Base-by-base conservation (phyloP, 2,888 invertebrate genomes). In the Eustalomyia histrio region DNA sequence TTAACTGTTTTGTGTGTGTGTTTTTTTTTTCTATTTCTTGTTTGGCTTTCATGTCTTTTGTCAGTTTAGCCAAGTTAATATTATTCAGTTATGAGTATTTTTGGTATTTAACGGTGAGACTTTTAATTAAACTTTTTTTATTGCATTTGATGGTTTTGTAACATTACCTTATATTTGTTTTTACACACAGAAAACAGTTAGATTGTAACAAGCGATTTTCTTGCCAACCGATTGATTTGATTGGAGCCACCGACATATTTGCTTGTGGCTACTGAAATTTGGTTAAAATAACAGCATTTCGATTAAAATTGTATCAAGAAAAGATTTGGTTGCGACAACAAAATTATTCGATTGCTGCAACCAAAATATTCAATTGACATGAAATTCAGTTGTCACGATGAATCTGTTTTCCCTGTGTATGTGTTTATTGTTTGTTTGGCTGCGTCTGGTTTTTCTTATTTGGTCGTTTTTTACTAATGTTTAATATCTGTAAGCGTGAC, bases 1-100 rank as follows among this genome's bases (percentile, higher is more conserved):
- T 87, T 87, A 86, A 86, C 87, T 83, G 86, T 88, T 87, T 60
- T 16, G 57, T 55, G 18, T 16, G 57, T 55, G 18, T 58, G 72
- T 29, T 43, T 63, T 60, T 64, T 64, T 35, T 47, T 60, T 35
- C 21, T 39, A 63, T 69, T 16, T 63, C 68, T 33, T 43, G 73
- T 39, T 74, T 60, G 55, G 61, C 65, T 71, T 67, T 67, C 65
- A 67, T 75, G 74, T 58, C 67, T 74, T 63, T 71, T 71, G 69
- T 76, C 75, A 79, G 65, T 67, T 69, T 29, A 29, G 16, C 7
- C 60, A 71, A 35, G 10, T 43, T 76, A 29, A 24, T 74, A 65
- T 72, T 68, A 39, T 57, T 52, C 33, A 53, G 47, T 17, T 24
- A 55, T 55, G 52, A 18, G 12, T 65, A 52, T 39, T 55, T 35